phyloP scores from a whole-genome alignment of 1,140 invertebrate genomes.

The Leptonema lineaticorne region DNA sequence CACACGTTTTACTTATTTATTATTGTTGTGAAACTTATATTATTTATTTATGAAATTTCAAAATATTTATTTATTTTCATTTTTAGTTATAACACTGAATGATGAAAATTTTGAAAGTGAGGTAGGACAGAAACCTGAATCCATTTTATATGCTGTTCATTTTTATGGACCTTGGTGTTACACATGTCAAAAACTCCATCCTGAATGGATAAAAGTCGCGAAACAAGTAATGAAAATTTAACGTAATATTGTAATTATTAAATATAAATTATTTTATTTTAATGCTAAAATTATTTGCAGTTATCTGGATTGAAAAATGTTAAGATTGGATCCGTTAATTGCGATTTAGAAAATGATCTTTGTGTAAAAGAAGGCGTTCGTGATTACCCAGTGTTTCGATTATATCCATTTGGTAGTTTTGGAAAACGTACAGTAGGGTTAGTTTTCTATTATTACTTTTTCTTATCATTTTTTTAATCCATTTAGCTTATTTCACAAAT shows the following conservation, averaged over 20 bases:
- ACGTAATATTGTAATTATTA: too few species aligned
- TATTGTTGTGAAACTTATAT: too few species aligned
- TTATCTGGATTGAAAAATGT: constrained; percentile 54
- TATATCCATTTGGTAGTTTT: constrained; percentile 59
- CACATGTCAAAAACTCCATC: constrained; percentile 73
- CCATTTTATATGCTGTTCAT: constrained; percentile 75
- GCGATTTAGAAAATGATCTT: constrained; percentile 59
- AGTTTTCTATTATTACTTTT: not conserved
- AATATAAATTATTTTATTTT: too few species aligned
- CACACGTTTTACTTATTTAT: too few species aligned
- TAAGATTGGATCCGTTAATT: constrained; percentile 70
- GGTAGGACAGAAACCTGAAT: constrained; percentile 48
- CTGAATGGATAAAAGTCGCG: constrained; percentile 71
- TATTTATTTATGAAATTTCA: too few species aligned
- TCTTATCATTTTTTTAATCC: too few species aligned
- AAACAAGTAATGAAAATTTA: constrained; percentile 51
- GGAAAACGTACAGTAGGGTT: constrained; percentile 4
- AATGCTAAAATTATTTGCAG: constrained; percentile 52
- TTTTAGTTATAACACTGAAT: constrained; percentile 61
- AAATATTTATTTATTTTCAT: constrained; percentile 38
- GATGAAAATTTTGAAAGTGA: constrained; percentile 58
- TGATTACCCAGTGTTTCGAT: constrained; percentile 71
- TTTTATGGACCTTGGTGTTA: constrained; percentile 78
- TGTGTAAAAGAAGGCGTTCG: constrained; percentile 62
- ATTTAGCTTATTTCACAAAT: too few species aligned